A percentile compares a stretch with the other conserved stretches of the same genome.
Evolutionary conservation across 2,888 invertebrate species (phyloP).

Genomic region (Dastarcus helophoroides): DNA sequence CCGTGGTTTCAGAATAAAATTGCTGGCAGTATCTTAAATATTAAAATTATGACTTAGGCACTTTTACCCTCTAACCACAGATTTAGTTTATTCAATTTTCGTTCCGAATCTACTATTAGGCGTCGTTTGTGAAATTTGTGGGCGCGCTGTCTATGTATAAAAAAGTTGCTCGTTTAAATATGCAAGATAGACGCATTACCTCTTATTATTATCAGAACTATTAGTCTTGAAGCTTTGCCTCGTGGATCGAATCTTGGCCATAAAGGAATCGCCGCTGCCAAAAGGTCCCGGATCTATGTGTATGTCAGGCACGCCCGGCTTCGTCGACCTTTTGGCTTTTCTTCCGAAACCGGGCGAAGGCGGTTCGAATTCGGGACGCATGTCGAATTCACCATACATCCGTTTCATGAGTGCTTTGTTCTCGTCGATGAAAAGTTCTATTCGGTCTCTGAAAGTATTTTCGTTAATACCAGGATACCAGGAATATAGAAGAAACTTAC

Average conservation of each 20-base stretch:
- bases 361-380: slow-evolving; percentile 35
- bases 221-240: slow-evolving; percentile 43
- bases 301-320: slow-evolving; percentile 47
- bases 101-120: too few species aligned
- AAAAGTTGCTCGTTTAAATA: too few species aligned
- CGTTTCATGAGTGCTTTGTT: slow-evolving; percentile 87
- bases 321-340: slow-evolving; percentile 32
- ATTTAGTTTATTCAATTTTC: too few species aligned
- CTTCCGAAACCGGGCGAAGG: slow-evolving; percentile 36
- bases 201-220: too few species aligned
- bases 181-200: too few species aligned
- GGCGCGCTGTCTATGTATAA: too few species aligned
- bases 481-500: slow-evolving; percentile 45
- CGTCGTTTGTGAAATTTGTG: too few species aligned
- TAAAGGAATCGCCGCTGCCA: slow-evolving; percentile 40
- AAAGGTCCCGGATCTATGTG: slow-evolving; percentile 40
- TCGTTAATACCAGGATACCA: background rate
- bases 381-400: slow-evolving; percentile 85
- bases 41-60: too few species aligned
- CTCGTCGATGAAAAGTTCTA: slow-evolving; percentile 86
- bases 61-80: too few species aligned
- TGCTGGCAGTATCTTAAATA: too few species aligned
- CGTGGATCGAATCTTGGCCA: slow-evolving; percentile 42
- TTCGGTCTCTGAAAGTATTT: slow-evolving; percentile 73
- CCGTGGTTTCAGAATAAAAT: too few species aligned